Conservation (phyloP, 2,797 vertebrate genomes). For the Microctenopoma steveboyesi region DNA sequence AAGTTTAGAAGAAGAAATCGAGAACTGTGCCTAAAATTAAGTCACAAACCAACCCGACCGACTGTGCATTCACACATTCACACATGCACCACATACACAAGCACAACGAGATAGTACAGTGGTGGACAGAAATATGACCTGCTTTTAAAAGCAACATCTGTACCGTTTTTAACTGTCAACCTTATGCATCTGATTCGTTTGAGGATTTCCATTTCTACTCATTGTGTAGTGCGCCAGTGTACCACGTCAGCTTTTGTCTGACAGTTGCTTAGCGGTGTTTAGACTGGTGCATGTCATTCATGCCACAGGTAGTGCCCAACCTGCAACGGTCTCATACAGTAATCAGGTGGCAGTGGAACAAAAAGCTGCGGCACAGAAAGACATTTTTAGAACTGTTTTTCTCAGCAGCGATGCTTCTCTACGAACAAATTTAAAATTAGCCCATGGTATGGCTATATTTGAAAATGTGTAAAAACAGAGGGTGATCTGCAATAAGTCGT, state of each 20-base stretch:
- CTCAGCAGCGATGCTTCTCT: not conserved
- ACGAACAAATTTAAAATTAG: not conserved
- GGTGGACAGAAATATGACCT: slow-evolving; percentile 19
- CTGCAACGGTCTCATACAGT: not conserved
- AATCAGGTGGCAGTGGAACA: not conserved
- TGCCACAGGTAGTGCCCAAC: not conserved
- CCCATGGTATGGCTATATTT: not conserved
- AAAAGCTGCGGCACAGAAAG: not conserved
- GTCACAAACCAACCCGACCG: slow-evolving; percentile 46
- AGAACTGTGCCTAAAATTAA: slow-evolving; percentile 84
- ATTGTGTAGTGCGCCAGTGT: not conserved
- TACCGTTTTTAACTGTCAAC: slow-evolving; percentile 20
- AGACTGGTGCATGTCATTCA: not conserved
- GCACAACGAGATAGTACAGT: not conserved
- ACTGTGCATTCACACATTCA: slow-evolving; percentile 33
- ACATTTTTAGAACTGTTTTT: not conserved
- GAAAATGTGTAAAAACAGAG: not conserved
- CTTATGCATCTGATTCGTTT: not conserved
- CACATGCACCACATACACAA: slow-evolving; percentile 7
- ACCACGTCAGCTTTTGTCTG: slow-evolving; percentile 23
- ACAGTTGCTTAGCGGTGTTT: slow-evolving; percentile 15
- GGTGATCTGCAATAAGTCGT: not conserved
- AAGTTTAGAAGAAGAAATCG: slow-evolving; percentile 88
- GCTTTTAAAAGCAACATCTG: slow-evolving; percentile 4
- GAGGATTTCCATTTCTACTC: slow-evolving; percentile 38